These are phyloP conservation scores for Helicoverpa zea DNA, from an alignment of 1,140 invertebrate species.

Conservation along the genomic window DNA sequence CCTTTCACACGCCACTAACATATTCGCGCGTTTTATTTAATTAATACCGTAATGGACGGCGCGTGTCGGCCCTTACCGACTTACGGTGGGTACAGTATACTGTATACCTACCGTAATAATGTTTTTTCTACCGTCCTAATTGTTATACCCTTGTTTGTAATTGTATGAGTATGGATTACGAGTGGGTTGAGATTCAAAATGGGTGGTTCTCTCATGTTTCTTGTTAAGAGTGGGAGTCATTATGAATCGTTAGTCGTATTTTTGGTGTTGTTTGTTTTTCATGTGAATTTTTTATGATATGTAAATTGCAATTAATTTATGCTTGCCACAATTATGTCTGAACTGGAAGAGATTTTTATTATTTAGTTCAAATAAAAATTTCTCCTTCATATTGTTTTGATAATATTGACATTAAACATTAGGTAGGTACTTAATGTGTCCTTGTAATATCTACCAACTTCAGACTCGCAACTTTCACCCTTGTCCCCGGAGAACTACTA, in stretches of 20 bases:
- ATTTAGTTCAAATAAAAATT: no score
- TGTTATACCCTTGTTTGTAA: constrained; percentile 24
- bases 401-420: no score
- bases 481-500: no score
- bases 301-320: no score
- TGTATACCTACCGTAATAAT: not conserved
- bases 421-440: no score
- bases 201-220: not conserved
- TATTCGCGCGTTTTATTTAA: constrained; percentile 62
- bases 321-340: no score
- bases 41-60: constrained; percentile 64
- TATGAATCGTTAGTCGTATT: no score
- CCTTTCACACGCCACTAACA: constrained; percentile 53
- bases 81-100: constrained; percentile 20
- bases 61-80: constrained; percentile 54
- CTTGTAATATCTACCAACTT: no score
- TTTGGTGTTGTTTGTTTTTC: not conserved
- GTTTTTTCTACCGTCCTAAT: constrained; percentile 14
- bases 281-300: not conserved
- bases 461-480: no score
- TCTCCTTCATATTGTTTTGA: no score
- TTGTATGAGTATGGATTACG: constrained; percentile 19
- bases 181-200: not conserved
- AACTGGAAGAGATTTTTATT: no score
- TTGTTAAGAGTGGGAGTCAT: not conserved